Evolutionary conservation across 92 coral and sea anemone species (phyloP).

Genomic region (Plumapathes pennacea): DNA sequence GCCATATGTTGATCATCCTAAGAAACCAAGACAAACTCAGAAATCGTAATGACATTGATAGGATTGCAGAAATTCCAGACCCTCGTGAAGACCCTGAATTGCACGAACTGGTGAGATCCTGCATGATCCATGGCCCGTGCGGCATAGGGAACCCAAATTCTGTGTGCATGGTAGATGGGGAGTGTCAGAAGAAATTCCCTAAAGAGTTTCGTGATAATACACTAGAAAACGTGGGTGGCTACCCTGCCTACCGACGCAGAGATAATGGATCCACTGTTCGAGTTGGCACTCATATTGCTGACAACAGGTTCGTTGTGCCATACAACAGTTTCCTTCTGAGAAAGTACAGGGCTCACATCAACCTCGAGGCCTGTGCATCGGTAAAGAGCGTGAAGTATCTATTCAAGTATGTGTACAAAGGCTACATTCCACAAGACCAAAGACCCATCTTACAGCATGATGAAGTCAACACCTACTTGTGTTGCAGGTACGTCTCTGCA

Average conservation of each 20-base stretch:
- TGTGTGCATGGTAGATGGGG: conserved; percentile 1
- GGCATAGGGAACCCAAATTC: background rate
- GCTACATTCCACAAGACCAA: background rate
- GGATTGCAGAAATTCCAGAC: conserved; percentile 1
- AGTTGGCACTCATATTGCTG: background rate
- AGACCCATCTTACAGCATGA: background rate
- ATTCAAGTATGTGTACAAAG: conserved; percentile 12
- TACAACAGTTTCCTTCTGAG: background rate
- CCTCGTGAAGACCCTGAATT: background rate
- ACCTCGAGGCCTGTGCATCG: background rate
- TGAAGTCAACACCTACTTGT: background rate
- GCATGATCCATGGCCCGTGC: conserved; percentile 15
- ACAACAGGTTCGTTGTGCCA: conserved; percentile 11
- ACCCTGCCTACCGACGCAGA: background rate
- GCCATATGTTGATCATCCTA: background rate
- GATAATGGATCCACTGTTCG: background rate
- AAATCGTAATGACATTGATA: background rate
- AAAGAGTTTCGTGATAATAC: background rate
- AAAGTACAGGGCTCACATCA: conserved; percentile 3
- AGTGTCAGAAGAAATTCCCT: background rate
- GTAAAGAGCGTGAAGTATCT: conserved; percentile 1
- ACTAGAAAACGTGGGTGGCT: background rate
- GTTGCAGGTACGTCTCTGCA: conserved; percentile 4
- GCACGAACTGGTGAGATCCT: background rate
- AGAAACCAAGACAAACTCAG: background rate